Evolutionary conservation across 2,113 vertebrate genomes (phyloP), one percentile per base, ranked within the genome.

Genomic region (Trogon surrucura): DNA sequence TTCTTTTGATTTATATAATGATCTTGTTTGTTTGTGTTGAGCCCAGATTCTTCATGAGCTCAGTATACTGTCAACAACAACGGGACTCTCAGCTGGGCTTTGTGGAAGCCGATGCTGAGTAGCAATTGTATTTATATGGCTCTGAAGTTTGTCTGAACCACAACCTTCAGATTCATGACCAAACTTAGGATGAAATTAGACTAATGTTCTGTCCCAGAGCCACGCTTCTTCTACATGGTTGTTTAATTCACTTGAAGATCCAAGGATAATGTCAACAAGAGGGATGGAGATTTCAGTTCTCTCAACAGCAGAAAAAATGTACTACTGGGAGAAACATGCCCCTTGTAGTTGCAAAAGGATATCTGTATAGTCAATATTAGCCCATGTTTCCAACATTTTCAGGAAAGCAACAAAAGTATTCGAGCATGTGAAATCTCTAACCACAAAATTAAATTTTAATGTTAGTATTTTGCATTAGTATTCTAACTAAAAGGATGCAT

Each of bases 1-100:
- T 95, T 95, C 89, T 94, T 95, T 96, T 95, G 89, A 96, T 97
- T 97, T 97, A 94, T 87, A 85, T 73, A 94, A 93, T 88, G 91
- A 91, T 88, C 30, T 54, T 80, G 73, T 85, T 93, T 96, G 86
- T 91, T 95, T 88, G 64, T 80, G 62, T 71, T 62, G 32, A 88
- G 73, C 47, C 47, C 29, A 72, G 53, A 88, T 80, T 93, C 79
- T 94, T 95, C 57, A 80, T 73, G 41, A 96, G 91, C 54, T 94
- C 84, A 93, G 70, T 94, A 94, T 66, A 93, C 84, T 95, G 94
- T 97, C 96, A 97, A 93, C 89, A 95, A 93, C 70, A 85, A 95
- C 53, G 0, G 54, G 58, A 88, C 81, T 89, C 75, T 95, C 91
- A 95, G 91, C 54, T 95, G 84, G 84, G 69, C 78, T 95, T 92